Evolutionary conservation across 2,797 vertebrate species (phyloP), one percentile per base, ranked within the genome.

Genomic region (Streptopelia turtur): DNA sequence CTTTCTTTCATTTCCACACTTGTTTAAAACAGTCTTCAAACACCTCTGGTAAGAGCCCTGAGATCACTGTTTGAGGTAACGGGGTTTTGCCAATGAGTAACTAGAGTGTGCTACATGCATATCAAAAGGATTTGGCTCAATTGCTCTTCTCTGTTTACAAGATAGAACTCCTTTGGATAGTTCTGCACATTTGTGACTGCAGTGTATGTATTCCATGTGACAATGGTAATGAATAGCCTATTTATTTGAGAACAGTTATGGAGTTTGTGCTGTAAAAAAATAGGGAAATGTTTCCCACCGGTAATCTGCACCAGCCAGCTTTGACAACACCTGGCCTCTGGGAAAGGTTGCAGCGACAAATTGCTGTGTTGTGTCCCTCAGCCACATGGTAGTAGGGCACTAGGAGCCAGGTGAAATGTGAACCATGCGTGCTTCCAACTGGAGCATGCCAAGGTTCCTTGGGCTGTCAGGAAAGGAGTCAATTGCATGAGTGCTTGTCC

Each of bases 311-410:
- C 7, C 27, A 76, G 11, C 7, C 39, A 65, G 10, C 37, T 5
- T 53, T 61, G 57, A 52, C 14, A 56, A n/a, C 11, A 15, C 0
- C 0, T 52, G 31, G 3, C 23, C 59, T 27, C 10, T 2, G 1
- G 52, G 17, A 66, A 79, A 6, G 22, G 27, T 13, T 47, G 11
- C n/a, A 1, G 0, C 8, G 60, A 72, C 50, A 71, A 59, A 2
- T 14, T 64, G 4, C 10, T 61, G 16, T 20, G 3, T 50, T 65
- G 24, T 55, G 20, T n/a, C 45, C 15, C 37, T 74, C 56, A 70
- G 25, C 20, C n/a, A 24, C 1, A 0, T 21, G 55, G 39, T 33
- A 6, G 52, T 85, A 63, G 24, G 25, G 24, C 39, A 47, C 10
- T 39, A 55, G 39, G 33, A 83, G 10, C 21, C 6, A 18, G 15